Conservation (phyloP, 2,797 vertebrate species). For the Lerista edwardsae region DNA sequence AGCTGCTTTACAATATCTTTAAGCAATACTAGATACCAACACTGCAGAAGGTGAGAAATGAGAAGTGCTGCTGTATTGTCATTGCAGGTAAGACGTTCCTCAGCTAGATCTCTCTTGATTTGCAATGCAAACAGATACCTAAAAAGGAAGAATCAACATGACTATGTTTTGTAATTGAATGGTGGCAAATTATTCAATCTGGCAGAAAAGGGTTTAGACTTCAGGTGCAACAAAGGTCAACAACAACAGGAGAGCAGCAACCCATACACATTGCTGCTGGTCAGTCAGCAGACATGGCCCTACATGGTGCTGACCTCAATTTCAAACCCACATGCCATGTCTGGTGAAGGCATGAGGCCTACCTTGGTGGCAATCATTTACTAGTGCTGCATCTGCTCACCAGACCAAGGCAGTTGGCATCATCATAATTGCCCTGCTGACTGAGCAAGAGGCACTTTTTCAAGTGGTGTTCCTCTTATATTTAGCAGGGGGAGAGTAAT, state of each 20-base stretch:
- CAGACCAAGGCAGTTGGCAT: neutral
- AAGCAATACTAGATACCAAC: constrained; percentile 76
- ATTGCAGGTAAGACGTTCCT: constrained; percentile 87
- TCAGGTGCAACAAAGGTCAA: neutral
- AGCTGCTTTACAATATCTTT: fast-evolving
- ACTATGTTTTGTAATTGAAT: neutral
- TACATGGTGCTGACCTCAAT: neutral
- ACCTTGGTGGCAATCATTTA: neutral
- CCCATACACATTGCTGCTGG: neutral
- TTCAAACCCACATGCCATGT: no score
- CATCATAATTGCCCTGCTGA: no score
- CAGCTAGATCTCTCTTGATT: constrained; percentile 92
- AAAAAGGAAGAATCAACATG: constrained; percentile 23
- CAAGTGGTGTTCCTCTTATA: no score
- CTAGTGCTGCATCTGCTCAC: neutral
- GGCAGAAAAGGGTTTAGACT: neutral
- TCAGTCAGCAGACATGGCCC: neutral
- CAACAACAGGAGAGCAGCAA: neutral
- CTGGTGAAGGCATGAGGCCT: no score
- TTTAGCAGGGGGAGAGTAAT: no score
- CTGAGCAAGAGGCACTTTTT: no score
- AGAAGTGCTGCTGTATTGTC: constrained; percentile 91
- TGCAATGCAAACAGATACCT: constrained; percentile 97
- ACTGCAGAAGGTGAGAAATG: constrained; percentile 91
- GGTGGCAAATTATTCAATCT: neutral